Evolutionary conservation across 2,888 invertebrate genomes (phyloP).

Genomic region (Tenthredo mesomela): DNA sequence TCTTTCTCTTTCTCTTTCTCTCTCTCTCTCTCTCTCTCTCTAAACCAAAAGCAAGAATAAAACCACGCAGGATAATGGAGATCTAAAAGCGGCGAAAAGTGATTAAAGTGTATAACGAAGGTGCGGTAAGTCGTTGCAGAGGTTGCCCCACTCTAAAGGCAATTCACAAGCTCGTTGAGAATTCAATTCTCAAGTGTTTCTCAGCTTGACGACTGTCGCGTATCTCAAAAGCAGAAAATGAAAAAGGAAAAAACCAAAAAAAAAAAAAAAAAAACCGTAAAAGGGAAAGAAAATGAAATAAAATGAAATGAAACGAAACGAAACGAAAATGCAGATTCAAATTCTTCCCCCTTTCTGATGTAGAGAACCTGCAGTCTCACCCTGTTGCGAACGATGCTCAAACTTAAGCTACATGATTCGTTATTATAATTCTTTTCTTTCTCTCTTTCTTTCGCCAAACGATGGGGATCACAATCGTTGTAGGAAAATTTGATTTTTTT

Average conservation of each 20-base stretch:
- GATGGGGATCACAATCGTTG: no score
- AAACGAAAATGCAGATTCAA: background rate
- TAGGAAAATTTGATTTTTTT: no score
- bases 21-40: no score
- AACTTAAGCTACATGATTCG: background rate
- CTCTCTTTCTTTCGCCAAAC: background rate
- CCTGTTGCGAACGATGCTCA: no score
- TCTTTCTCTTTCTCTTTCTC: no score
- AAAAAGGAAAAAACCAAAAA: background rate
- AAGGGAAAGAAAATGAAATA: background rate
- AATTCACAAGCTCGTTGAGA: conserved; percentile 11
- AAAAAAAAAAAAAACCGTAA: background rate
- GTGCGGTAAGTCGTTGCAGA: background rate
- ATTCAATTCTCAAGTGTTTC: conserved; percentile 6
- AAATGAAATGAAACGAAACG: background rate
- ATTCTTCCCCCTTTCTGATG: background rate
- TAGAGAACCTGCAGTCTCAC: background rate
- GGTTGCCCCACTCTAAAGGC: background rate
- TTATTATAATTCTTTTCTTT: background rate
- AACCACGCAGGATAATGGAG: background rate
- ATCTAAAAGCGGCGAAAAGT: background rate
- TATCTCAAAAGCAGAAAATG: background rate
- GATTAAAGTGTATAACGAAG: conserved; percentile 14
- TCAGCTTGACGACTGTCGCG: background rate
- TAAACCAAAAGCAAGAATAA: background rate